Evolutionary conservation across 2,797 vertebrate species (phyloP), one percentile per base, ranked within the genome.

Genomic region (Valencia hispanica): DNA sequence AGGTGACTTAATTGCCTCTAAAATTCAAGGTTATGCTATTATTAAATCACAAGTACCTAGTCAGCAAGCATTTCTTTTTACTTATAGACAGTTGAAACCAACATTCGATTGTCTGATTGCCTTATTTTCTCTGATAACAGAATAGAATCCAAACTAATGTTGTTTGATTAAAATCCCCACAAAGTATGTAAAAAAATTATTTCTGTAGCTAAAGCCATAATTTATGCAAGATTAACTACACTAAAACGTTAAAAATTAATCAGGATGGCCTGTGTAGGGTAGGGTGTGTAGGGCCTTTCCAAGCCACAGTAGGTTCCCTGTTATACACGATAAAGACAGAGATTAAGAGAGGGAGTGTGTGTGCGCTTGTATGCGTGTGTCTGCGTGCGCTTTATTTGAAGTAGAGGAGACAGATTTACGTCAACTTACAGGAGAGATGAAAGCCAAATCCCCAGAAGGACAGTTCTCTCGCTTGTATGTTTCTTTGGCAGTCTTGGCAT

Each of bases 351-450:
- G n/a, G n/a, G n/a, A n/a, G n/a, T 32, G 18, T 34, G 1, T 0
- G 20, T 59, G 72, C 74, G 15, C 84, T 82, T 83, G 87, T 8
- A 20, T 11, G 59, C 1, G 18, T 63, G 34, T 65, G 10, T 88
- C 78, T 84, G 83, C 76, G 75, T 69, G 84, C 87, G 82, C 78
- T 84, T 84, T 50, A 65, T 65, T 36, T 4, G 72, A 82, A 81
- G 86, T 87, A 76, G 80, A 79, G 85, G 81, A 79, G 85, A 88
- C 88, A 92, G 91, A 93, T 93, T 94, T 94, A 92, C 79, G 43
- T 82, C 76, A 70, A 65, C 75, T 80, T 86, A 83, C 80, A 76
- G 82, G 82, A 73, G 75, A 77, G 79, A 89, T 90, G 90, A 91
- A 91, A 91, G 88, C 88, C 86, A 74, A 83, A 84, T 87, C 85